A percentile compares a stretch with the other conserved stretches of the same genome.
Conservation (phyloP, 2,797 vertebrate species). For the Rhinophrynus dorsalis region DNA sequence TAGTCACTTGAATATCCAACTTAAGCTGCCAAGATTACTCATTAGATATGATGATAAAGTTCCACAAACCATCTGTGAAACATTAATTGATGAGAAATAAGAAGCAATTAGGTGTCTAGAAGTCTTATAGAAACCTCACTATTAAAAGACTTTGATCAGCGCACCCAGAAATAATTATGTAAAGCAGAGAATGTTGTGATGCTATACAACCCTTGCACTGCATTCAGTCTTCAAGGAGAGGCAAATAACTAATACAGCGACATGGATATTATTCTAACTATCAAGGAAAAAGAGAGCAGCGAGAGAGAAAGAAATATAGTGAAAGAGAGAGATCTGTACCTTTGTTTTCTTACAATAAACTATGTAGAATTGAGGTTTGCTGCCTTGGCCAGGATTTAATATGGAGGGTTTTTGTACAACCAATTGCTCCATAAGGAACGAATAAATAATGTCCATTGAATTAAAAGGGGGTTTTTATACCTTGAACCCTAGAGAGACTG, state of each 20-base stretch:
- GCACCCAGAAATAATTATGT: conserved; percentile 23
- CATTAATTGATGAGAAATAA: conserved; percentile 21
- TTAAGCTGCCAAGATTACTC: conserved; percentile 8
- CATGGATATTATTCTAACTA: too few species aligned
- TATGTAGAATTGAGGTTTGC: too few species aligned
- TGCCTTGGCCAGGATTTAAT: too few species aligned
- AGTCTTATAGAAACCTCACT: conserved; percentile 12
- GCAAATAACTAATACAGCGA: conserved; percentile 19
- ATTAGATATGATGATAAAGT: conserved; percentile 30
- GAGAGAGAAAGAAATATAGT: too few species aligned
- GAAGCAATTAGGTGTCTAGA: conserved; percentile 26
- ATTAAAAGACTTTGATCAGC: conserved; percentile 38
- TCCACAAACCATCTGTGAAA: conserved; percentile 10
- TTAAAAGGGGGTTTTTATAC: too few species aligned
- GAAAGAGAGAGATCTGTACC: too few species aligned
- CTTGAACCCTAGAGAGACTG: too few species aligned
- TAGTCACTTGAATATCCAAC: conserved; percentile 3
- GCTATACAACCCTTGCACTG: conserved; percentile 2
- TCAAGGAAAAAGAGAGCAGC: too few species aligned
- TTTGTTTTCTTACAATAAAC: too few species aligned
- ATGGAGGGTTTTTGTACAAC: too few species aligned
- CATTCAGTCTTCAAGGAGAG: conserved; percentile 12
- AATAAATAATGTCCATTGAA: too few species aligned
- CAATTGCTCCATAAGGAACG: too few species aligned
- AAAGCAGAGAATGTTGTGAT: conserved; percentile 26